phyloP scores from a whole-genome alignment of 2,888 invertebrate genomes.

The Acleris cristana region DNA sequence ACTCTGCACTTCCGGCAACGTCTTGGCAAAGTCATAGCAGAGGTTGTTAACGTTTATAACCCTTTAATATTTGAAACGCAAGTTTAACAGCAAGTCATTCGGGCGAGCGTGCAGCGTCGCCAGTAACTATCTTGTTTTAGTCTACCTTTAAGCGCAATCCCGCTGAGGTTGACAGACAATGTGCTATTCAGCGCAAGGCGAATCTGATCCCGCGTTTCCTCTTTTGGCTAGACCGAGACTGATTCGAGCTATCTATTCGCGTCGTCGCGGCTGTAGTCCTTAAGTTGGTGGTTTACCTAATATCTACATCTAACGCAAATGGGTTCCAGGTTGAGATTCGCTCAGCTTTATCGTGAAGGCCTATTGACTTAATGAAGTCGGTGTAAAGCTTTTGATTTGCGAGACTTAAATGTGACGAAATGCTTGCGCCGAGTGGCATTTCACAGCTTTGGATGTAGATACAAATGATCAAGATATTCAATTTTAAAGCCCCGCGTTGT shows the following conservation, averaged over 20 bases:
- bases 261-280: conserved; percentile 7
- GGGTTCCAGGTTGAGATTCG: conserved; percentile 13
- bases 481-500: too few species aligned
- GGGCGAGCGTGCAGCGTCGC: too few species aligned
- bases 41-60: too few species aligned
- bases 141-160: too few species aligned
- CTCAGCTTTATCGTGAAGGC: conserved; percentile 20
- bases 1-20: too few species aligned
- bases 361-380: conserved; percentile 13
- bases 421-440: too few species aligned
- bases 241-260: conserved; percentile 17
- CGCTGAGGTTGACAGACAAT: neutral
- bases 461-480: too few species aligned
- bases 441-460: too few species aligned
- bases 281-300: conserved; percentile 10
- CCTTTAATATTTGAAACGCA: too few species aligned
- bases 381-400: conserved; percentile 5
- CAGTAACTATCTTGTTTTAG: too few species aligned
- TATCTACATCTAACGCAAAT: conserved; percentile 27
- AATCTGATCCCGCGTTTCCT: conserved; percentile 1
- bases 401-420: neutral
- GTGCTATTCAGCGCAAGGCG: neutral
- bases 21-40: too few species aligned
- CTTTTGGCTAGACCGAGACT: conserved; percentile 1
- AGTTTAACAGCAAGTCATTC: too few species aligned